Conservation (phyloP, 2,888 invertebrate species). For the Cataglyphis livida region DNA sequence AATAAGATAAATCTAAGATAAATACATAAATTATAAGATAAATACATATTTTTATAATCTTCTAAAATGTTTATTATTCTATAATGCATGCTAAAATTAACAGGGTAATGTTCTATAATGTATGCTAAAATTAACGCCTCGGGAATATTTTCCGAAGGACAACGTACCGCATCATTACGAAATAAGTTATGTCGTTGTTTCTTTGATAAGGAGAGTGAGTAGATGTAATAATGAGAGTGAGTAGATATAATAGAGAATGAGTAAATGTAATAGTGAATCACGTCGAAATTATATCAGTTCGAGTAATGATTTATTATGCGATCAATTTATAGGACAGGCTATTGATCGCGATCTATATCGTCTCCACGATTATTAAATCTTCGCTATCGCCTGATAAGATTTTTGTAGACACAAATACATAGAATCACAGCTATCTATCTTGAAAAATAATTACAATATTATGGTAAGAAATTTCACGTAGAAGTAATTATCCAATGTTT, state of each 20-base stretch:
- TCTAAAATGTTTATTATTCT: background rate
- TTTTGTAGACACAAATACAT: background rate
- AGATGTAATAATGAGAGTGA: background rate
- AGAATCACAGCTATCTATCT: background rate
- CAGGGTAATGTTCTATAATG: background rate
- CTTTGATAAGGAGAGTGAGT: background rate
- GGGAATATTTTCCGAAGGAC: background rate
- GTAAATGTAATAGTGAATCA: conserved; percentile 15
- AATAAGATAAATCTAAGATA: too few relatives aligned
- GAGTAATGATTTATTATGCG: conserved; percentile 13
- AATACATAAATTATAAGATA: too few relatives aligned
- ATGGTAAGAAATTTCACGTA: background rate
- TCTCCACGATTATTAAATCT: background rate
- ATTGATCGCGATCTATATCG: conserved; percentile 4
- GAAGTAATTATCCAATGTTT: background rate
- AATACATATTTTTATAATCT: background rate
- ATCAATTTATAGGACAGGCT: conserved; percentile 9
- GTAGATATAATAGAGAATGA: background rate
- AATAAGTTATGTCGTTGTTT: background rate
- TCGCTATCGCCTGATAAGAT: conserved; percentile 2
- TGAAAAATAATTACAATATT: background rate
- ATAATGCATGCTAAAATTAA: background rate
- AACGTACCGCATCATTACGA: background rate
- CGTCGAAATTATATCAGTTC: conserved; percentile 8
- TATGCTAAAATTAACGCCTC: background rate